phyloP scores from a whole-genome alignment of 2,113 vertebrate species.

The Chloropsis hardwickii region DNA sequence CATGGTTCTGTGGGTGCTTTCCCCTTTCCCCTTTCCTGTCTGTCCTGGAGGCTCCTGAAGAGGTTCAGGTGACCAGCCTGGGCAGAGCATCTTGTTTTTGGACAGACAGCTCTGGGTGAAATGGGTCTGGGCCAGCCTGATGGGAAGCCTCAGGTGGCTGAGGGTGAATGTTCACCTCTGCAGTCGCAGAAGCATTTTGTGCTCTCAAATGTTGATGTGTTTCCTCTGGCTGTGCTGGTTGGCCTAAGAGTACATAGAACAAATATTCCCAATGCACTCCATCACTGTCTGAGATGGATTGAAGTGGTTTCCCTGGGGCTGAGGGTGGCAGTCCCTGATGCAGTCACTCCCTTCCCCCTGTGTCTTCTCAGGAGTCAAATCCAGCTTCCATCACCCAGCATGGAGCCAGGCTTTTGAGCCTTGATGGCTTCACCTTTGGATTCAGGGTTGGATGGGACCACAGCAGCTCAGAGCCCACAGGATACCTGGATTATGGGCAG shows the following conservation, averaged over 20 bases:
- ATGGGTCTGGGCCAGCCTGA: not conserved
- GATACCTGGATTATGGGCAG: not conserved
- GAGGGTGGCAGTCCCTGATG: not conserved
- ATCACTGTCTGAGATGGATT: not conserved
- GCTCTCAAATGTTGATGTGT: not conserved
- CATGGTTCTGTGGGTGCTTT: not conserved
- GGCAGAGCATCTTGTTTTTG: not conserved
- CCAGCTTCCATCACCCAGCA: not conserved
- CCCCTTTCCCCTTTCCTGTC: not conserved
- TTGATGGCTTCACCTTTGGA: not conserved
- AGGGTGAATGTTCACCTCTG: not conserved
- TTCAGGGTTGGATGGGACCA: not conserved
- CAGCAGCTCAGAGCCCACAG: not conserved
- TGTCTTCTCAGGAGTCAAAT: not conserved
- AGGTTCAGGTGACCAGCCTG: not conserved
- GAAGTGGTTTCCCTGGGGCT: not conserved
- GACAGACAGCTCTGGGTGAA: not conserved
- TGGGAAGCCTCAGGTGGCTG: not conserved
- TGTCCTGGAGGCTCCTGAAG: not conserved
- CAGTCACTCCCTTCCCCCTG: not conserved
- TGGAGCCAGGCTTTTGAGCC: not conserved
- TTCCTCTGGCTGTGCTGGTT: not conserved
- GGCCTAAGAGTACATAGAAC: not conserved
- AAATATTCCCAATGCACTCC: rapidly evolving
- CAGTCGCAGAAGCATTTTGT: not conserved